Base-by-base conservation (phyloP, 2,113 vertebrate species). In the Origma solitaria region DNA sequence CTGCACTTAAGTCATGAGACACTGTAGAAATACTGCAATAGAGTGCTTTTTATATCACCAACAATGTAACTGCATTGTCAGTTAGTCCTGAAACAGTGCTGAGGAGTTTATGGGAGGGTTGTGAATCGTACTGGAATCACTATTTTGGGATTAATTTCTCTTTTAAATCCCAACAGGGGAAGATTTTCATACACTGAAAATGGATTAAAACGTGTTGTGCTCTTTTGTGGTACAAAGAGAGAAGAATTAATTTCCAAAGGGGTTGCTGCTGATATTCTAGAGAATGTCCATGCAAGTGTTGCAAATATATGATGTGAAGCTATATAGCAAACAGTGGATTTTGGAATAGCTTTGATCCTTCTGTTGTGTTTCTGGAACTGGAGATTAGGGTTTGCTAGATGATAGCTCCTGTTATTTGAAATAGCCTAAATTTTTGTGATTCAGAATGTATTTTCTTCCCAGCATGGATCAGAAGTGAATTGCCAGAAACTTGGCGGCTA, bases 21-120 rank as follows among this genome's bases (percentile, higher is more conserved):
- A 70, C 70, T 82, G 82, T 92, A 94, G 87, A 92, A 90, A 92
- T 92, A 91, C 82, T 96, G 75, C 71, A 62, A 72, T 51, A 81
- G 76, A 72, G 35, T 71, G 70, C 62, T 92, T 92, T 92, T 94
- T 93, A 77, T 95, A 73, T 97, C 68, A 35, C 85, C 71, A 86
- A 35, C 70, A 53, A 62, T 82, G 51, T 87, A 95, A 73, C 82
- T 94, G 75, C 82, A 51, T 80, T 95, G 87, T 78, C 91, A 89
- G 37, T 94, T 95, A 88, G 75, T 90, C 50, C 70, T 92, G 85
- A 77, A 93, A 70, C 58, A 64, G 70, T 51, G 68, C 71, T 95
- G 85, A 44, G 68, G 42, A 88, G 66, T 93, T 95, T 90, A 86
- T 88, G 85, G 47, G 58, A 86, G 42, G 27, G 54, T 40, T 92